Evolutionary conservation across 1,140 invertebrate species (phyloP).

Genomic region (Carposina sasakii): DNA sequence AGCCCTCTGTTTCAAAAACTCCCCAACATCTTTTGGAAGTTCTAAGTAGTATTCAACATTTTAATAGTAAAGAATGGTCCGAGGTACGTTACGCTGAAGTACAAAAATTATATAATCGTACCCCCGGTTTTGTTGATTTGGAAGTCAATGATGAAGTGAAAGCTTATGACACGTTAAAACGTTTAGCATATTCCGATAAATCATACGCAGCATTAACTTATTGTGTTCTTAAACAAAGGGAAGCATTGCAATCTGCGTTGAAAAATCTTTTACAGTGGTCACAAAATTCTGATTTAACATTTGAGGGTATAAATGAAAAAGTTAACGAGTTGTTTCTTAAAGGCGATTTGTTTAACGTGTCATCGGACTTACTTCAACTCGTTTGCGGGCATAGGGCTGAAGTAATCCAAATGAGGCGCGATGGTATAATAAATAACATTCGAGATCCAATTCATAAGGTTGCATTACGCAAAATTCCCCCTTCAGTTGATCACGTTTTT

Average conservation of each 20-base stretch:
- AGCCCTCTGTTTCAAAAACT: not conserved
- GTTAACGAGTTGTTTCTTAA: not conserved
- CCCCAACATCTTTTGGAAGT: not conserved
- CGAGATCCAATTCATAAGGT: not conserved
- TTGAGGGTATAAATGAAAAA: not conserved
- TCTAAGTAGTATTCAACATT: not conserved
- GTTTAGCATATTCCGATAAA: not conserved
- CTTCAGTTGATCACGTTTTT: not conserved
- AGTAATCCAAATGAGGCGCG: not conserved
- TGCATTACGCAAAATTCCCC: conserved; percentile 1
- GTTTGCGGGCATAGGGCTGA: conserved; percentile 1
- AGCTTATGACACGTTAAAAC: not conserved
- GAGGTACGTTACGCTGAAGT: not conserved
- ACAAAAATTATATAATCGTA: not conserved
- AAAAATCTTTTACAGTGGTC: not conserved
- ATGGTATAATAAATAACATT: not conserved
- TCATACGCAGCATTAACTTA: not conserved
- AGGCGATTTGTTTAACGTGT: not conserved
- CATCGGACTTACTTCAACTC: not conserved
- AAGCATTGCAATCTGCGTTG: not conserved
- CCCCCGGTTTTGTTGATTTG: not conserved
- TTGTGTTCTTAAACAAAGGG: conserved; percentile 5
- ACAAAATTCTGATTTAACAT: not conserved
- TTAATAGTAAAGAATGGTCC: not conserved
- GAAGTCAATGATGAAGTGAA: conserved; percentile 2